phyloP scores from a whole-genome alignment of 2,797 vertebrate genomes.

The Rhabdomys pumilio region DNA sequence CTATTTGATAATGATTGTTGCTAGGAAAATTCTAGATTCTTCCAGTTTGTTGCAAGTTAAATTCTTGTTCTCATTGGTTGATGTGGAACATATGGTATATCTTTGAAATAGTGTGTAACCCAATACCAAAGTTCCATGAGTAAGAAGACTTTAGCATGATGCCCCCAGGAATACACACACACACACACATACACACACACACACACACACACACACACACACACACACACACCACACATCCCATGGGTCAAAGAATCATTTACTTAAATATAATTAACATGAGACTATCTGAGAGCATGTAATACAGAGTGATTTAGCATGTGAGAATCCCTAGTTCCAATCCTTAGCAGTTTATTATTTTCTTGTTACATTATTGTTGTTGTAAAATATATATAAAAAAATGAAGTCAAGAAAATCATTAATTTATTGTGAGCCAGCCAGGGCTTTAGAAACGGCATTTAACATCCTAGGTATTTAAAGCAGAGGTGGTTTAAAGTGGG shows the following conservation, averaged over 20 bases:
- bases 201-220: background rate
- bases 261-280: constrained; percentile 36
- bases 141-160: background rate
- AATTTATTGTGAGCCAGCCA: constrained; percentile 30
- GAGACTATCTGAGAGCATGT: background rate
- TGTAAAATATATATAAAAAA: background rate
- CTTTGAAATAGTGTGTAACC: background rate
- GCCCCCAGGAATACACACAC: background rate
- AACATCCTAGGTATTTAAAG: constrained; percentile 50
- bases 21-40: background rate
- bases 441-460: background rate
- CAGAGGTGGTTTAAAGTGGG: background rate
- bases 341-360: background rate
- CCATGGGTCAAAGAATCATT: background rate
- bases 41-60: background rate
- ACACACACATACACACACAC: background rate
- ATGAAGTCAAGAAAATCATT: constrained; percentile 12
- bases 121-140: background rate
- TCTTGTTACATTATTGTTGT: background rate
- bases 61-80: constrained; percentile 13
- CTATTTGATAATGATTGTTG: background rate
- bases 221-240: background rate
- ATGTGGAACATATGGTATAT: constrained; percentile 23
- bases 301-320: background rate
- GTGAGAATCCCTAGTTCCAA: background rate